Conservation (phyloP, 2,888 invertebrate genomes). For the Augochlorella aurata region DNA sequence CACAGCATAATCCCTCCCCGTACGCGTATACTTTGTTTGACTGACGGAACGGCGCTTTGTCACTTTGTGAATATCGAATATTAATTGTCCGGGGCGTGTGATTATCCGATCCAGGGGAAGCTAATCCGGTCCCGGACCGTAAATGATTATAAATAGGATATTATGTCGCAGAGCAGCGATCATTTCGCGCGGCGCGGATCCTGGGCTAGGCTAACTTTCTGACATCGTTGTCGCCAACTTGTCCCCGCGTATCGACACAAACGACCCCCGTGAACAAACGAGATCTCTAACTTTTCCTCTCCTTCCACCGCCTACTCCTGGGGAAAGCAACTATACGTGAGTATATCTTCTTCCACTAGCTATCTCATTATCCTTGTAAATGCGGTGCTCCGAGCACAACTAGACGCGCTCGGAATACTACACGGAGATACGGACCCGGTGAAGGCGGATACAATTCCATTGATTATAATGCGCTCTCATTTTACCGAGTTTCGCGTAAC, state of each 20-base stretch:
- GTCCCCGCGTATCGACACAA: background rate
- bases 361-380: constrained; percentile 37
- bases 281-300: constrained; percentile 47
- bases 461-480: constrained; percentile 42
- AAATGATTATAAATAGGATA: constrained; percentile 58
- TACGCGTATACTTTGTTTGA: constrained; percentile 7
- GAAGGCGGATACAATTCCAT: constrained; percentile 34
- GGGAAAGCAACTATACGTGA: constrained; percentile 45
- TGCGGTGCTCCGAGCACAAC: constrained; percentile 24
- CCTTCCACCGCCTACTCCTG: background rate
- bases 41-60: constrained; percentile 45
- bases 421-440: constrained; percentile 50
- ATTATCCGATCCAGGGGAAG: constrained; percentile 38
- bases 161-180: constrained; percentile 37
- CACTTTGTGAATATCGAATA: constrained; percentile 55
- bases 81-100: constrained; percentile 45
- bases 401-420: constrained; percentile 22
- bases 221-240: constrained; percentile 12
- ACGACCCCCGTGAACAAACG: constrained; percentile 34
- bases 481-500: constrained; percentile 1
- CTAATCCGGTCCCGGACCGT: constrained; percentile 41
- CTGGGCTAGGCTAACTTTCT: constrained; percentile 36
- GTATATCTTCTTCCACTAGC: constrained; percentile 21
- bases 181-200: constrained; percentile 7
- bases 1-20: constrained; percentile 31